Base-by-base conservation (phyloP, 2,888 invertebrate species). In the Hydroisotoma schaefferi region DNA sequence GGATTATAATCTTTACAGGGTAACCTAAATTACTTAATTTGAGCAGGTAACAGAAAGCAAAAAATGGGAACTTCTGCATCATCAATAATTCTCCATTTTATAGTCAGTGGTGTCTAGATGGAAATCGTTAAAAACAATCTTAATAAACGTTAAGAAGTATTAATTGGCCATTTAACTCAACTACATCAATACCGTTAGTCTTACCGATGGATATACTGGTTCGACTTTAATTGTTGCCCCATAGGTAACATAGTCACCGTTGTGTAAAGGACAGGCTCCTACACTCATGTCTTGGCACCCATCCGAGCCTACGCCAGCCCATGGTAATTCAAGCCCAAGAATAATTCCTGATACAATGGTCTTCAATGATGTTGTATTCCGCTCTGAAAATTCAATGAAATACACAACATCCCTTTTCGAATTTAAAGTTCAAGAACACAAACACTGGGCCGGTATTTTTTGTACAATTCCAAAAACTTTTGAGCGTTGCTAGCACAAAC, bases 301-400 rank as follows among this genome's bases (percentile, higher is more conserved):
- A 51, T 57, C 28, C 12, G 26, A 22, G 4, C 27, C 22, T 20
- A 64, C 61, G 10, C 63, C 67, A 20, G 49, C 55, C 61, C 63
- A 67, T 22, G 67, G 67, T 10, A 61, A 22, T 37, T 46, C 48
- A 15, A 67, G 25, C 22, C 67, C 63, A 23, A n/a, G 29, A 26
- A 66, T 52, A 10, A 59, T 58, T 23, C 57, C 66, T 27, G 10
- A 2, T 5, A 61, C 51, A 20, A 29, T 18, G 15, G 46, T 40
- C 12, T 33, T 54, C 22, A 63, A 23, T 12, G 49, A 33, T 10
- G n/a, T 5, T 27, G 60, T n/a, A 4, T 40, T 44, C 26, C 18
- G 37, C 4, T 12, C 53, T 53, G 20, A 18, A 40, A 8, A 18
- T 40, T 23, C 4, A 23, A 46, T 5, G 6, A 46, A 33, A 33